Percentiles rank a stretch among this genome's conserved stretches.
Evolutionary conservation across 2,113 vertebrate species (phyloP).

Genomic region (Dromiciops gliroides): DNA sequence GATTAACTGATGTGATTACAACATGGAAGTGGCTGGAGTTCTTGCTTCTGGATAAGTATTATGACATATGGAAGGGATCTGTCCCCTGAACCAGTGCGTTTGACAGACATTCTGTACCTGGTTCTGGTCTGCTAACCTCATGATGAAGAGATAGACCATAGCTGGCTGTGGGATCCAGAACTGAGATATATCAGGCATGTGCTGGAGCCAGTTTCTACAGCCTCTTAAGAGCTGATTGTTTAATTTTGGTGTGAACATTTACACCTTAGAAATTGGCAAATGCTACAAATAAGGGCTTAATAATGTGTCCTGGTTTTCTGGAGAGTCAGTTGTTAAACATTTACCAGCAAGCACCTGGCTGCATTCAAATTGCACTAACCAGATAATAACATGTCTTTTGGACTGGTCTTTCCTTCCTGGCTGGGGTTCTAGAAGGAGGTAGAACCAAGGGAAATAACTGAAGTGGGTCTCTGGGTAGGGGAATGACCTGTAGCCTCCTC

Average conservation of each 20-base stretch:
- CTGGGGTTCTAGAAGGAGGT: neutral
- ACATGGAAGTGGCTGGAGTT: neutral
- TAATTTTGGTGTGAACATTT: neutral
- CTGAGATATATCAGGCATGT: neutral
- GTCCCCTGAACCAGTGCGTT: neutral
- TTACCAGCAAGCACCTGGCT: neutral
- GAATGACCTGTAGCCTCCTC: neutral
- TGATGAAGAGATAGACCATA: neutral
- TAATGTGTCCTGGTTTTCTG: neutral
- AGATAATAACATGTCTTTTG: neutral
- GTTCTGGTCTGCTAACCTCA: neutral
- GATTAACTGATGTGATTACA: neutral
- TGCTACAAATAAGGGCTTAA: neutral
- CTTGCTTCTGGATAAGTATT: neutral
- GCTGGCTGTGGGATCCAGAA: neutral
- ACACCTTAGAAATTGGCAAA: neutral
- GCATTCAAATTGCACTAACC: neutral
- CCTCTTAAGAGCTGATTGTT: neutral
- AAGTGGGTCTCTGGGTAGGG: neutral
- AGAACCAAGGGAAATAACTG: neutral
- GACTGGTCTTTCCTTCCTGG: neutral
- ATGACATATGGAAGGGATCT: neutral
- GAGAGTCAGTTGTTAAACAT: neutral
- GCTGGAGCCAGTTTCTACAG: neutral
- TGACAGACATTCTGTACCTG: neutral